Evolutionary conservation across 2,113 vertebrate genomes (phyloP).

Genomic region (Pterocles burchelli): DNA sequence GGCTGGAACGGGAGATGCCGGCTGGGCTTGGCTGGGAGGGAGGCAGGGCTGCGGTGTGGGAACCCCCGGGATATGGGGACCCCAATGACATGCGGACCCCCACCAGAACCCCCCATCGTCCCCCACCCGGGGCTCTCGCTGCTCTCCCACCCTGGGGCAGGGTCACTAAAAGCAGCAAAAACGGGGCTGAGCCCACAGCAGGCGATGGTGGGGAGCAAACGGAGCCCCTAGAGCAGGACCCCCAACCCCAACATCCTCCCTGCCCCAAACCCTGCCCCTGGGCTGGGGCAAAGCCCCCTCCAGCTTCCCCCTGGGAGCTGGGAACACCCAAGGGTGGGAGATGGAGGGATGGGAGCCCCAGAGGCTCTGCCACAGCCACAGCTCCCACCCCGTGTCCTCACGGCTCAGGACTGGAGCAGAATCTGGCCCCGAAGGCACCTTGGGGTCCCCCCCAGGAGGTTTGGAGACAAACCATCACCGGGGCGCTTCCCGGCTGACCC

Average conservation of each 20-base stretch:
- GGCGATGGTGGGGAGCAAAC: fast-evolving
- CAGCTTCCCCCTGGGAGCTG: background rate
- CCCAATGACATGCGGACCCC: fast-evolving
- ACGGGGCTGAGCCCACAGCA: no score
- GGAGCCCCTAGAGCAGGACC: background rate
- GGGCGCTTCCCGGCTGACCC: no score
- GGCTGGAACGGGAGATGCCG: background rate
- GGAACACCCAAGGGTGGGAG: fast-evolving
- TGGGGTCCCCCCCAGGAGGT: background rate
- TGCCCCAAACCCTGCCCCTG: no score
- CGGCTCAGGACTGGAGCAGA: background rate
- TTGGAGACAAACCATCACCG: background rate
- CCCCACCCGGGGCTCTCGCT: fast-evolving
- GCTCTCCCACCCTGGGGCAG: background rate
- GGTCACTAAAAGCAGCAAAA: fast-evolving
- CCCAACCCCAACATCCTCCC: no score
- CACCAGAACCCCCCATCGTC: fast-evolving
- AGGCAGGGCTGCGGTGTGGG: fast-evolving
- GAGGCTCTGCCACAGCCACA: fast-evolving
- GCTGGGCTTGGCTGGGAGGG: background rate
- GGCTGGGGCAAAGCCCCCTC: background rate
- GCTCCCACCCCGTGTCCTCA: background rate
- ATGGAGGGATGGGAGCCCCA: background rate
- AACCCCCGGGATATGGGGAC: background rate
- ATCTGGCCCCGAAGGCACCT: background rate